These are phyloP conservation scores for Coluber constrictor DNA, from an alignment of 2,797 vertebrate species.

Conservation along the genomic window DNA sequence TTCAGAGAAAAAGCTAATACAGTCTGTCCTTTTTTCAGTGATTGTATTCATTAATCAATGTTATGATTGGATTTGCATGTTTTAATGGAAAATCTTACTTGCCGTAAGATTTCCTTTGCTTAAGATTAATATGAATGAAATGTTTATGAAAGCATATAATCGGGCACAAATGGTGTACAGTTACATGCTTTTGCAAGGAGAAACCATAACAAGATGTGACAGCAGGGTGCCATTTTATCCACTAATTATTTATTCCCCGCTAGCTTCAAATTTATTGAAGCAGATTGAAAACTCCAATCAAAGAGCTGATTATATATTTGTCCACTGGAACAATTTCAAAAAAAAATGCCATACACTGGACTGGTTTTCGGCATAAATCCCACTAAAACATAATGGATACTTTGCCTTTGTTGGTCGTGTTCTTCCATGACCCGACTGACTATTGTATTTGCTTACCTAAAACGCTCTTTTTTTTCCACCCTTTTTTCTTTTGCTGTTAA, in stretches of 20 bases:
- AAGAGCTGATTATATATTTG: constrained; percentile 19
- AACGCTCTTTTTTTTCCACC: background rate
- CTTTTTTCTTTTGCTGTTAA: constrained; percentile 37
- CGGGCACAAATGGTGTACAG: background rate
- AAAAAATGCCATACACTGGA: background rate
- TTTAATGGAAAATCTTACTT: background rate
- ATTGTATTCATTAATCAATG: background rate
- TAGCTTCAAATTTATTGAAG: constrained; percentile 3
- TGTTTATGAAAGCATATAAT: constrained; percentile 9
- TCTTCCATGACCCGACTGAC: background rate
- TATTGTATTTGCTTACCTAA: background rate
- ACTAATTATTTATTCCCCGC: constrained; percentile 8
- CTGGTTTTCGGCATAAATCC: background rate
- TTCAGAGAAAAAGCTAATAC: background rate
- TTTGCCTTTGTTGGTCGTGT: background rate
- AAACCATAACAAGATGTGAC: background rate
- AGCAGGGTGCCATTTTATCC: background rate
- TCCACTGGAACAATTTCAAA: constrained; percentile 38
- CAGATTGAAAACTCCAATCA: constrained; percentile 23
- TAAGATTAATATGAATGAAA: background rate
- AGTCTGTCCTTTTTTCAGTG: background rate
- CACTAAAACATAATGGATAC: background rate
- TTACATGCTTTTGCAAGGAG: background rate
- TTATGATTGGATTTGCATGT: background rate
- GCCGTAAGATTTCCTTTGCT: background rate